These are phyloP conservation scores for Chitala chitala DNA, from an alignment of 2,113 vertebrate genomes.

Conservation along the genomic window DNA sequence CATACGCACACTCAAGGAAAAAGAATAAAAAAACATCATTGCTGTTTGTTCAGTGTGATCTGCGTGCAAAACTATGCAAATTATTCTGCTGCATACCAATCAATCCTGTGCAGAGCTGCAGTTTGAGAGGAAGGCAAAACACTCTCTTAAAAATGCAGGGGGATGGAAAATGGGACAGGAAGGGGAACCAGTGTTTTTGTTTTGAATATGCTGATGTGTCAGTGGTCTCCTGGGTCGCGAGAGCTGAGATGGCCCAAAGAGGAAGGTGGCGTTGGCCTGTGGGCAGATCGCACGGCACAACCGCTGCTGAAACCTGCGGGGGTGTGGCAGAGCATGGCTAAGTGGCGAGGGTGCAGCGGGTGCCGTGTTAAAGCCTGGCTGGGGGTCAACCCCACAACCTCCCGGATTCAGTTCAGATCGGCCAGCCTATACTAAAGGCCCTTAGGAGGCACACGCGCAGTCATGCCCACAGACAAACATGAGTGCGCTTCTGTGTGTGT, in stretches of 20 bases:
- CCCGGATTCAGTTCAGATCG: not conserved
- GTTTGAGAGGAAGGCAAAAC: conserved; percentile 47
- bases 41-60: conserved; percentile 47
- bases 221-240: conserved; percentile 29
- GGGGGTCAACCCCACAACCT: not conserved
- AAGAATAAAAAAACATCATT: conserved; percentile 31
- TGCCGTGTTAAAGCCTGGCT: not conserved
- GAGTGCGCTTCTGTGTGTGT: not conserved
- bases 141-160: conserved; percentile 24
- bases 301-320: not conserved
- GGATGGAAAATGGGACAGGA: conserved; percentile 43
- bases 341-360: not conserved
- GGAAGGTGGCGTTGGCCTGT: no score
- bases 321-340: not conserved
- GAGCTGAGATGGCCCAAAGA: no score
- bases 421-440: not conserved
- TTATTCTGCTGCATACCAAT: conserved; percentile 58
- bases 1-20: conserved; percentile 34
- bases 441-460: not conserved
- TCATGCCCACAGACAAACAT: not conserved
- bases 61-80: conserved; percentile 66
- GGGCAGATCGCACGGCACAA: not conserved
- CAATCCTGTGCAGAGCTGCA: conserved; percentile 61
- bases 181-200: conserved; percentile 30
- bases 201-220: conserved; percentile 24